phyloP scores from a whole-genome alignment of 2,113 vertebrate species.

The Puntigrus tetrazona region DNA sequence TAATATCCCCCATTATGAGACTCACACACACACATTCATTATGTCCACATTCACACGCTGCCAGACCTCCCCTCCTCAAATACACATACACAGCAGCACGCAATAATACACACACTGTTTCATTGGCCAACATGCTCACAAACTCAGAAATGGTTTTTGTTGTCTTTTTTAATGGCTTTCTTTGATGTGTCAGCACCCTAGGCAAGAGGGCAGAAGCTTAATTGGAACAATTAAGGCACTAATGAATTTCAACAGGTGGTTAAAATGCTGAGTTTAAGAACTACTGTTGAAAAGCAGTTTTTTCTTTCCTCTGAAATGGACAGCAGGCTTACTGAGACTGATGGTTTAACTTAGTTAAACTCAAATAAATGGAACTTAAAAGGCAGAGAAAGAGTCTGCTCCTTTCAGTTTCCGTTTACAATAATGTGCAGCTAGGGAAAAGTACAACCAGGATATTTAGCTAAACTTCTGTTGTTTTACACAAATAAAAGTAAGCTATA shows the following conservation, averaged over 20 bases:
- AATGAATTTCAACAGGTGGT: conserved; percentile 55
- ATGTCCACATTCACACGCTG: conserved; percentile 50
- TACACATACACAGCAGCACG: conserved; percentile 38
- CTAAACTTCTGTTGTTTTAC: not conserved
- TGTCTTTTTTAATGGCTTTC: conserved; percentile 51
- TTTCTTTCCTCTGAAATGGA: not conserved
- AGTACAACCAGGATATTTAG: not conserved
- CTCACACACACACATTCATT: conserved; percentile 60
- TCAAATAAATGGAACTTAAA: not conserved
- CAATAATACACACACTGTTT: conserved; percentile 40
- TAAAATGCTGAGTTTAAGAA: conserved; percentile 47
- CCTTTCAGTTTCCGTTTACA: not conserved
- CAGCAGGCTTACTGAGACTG: not conserved
- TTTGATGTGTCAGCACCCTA: conserved; percentile 54
- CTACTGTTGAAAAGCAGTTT: not conserved
- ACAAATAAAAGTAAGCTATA: not conserved
- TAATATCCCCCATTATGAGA: conserved; percentile 56
- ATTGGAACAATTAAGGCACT: conserved; percentile 56
- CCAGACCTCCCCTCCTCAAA: conserved; percentile 34
- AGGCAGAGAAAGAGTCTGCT: not conserved
- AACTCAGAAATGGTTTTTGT: conserved; percentile 22
- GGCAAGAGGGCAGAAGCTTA: conserved; percentile 51
- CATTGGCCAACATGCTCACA: conserved; percentile 12
- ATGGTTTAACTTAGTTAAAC: not conserved
- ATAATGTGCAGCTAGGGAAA: not conserved